Conservation (phyloP, 2,888 invertebrate genomes). For the Pediacus dermestoides region DNA sequence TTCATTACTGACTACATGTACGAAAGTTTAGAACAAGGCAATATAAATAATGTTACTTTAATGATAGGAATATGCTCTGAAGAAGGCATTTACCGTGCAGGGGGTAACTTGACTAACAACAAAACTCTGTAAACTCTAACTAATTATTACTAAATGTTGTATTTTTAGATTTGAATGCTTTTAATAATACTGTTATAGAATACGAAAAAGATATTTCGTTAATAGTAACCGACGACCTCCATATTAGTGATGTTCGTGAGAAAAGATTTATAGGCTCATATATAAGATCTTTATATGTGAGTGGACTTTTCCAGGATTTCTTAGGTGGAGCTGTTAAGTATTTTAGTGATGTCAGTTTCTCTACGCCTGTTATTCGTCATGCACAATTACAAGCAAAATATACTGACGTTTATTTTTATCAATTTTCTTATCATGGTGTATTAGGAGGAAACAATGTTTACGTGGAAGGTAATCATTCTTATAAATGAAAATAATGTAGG, state of each 20-base stretch:
- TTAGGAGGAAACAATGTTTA: conserved; percentile 4
- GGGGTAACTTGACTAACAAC: too few species aligned
- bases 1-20: conserved; percentile 23
- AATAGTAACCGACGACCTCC: conserved; percentile 19
- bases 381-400: conserved; percentile 17
- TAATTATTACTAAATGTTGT: too few species aligned
- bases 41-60: conserved; percentile 20
- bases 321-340: conserved; percentile 17
- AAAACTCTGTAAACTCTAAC: too few species aligned
- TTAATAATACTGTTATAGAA: background rate
- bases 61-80: conserved; percentile 25
- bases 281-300: conserved; percentile 26
- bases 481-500: background rate
- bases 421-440: too few species aligned
- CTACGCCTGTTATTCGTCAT: conserved; percentile 5
- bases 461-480: conserved; percentile 14
- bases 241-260: conserved; percentile 16
- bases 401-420: too few species aligned
- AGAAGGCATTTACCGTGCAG: conserved; percentile 16
- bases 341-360: conserved; percentile 2
- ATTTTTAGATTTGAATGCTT: background rate
- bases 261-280: conserved; percentile 14
- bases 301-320: conserved; percentile 15
- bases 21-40: conserved; percentile 19
- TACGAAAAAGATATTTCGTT: background rate